Percentiles rank a stretch among this genome's conserved stretches.
Evolutionary conservation across 2,113 vertebrate genomes (phyloP).

Genomic region (Perca flavescens): DNA sequence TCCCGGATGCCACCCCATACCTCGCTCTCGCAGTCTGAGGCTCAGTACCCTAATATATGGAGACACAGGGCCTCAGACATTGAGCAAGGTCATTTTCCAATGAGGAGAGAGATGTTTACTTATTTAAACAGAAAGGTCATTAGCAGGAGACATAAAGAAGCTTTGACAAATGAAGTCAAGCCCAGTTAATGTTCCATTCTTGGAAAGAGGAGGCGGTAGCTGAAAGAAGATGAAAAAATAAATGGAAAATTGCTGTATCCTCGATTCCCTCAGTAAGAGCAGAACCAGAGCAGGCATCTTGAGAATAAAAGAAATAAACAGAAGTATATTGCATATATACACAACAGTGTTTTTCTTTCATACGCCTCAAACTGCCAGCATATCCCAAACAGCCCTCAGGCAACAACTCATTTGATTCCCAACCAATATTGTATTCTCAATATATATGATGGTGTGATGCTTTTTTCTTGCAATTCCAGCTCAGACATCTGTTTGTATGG

Average conservation of each 20-base stretch:
- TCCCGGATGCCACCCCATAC: slow-evolving; percentile 27
- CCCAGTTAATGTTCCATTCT: slow-evolving; percentile 67
- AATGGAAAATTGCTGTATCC: slow-evolving; percentile 43
- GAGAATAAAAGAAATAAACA: slow-evolving; percentile 55
- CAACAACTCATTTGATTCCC: slow-evolving; percentile 70
- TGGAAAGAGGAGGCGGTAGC: slow-evolving; percentile 44
- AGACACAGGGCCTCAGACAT: slow-evolving; percentile 27
- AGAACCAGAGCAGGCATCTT: slow-evolving; percentile 29
- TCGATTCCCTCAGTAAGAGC: slow-evolving; percentile 26
- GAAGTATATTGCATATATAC: slow-evolving; percentile 20
- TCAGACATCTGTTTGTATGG: slow-evolving; percentile 74
- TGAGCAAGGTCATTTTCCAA: slow-evolving; percentile 55
- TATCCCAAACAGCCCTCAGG: slow-evolving; percentile 67
- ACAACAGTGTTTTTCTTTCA: slow-evolving; percentile 46
- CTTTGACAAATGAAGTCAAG: slow-evolving; percentile 77
- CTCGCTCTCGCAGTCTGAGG: slow-evolving; percentile 10
- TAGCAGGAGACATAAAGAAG: slow-evolving; percentile 64
- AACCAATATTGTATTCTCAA: slow-evolving; percentile 58
- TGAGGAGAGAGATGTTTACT: slow-evolving; percentile 64
- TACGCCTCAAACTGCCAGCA: slow-evolving; percentile 51
- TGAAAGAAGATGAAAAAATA: slow-evolving; percentile 41
- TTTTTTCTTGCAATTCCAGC: slow-evolving; percentile 55
- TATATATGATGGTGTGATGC: slow-evolving; percentile 57
- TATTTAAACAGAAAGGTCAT: slow-evolving; percentile 79
- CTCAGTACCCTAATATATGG: slow-evolving; percentile 1